A percentile compares a stretch with the other conserved stretches of the same genome.
Evolutionary conservation across 2,113 vertebrate genomes (phyloP).

Genomic region (Delphinus delphis): DNA sequence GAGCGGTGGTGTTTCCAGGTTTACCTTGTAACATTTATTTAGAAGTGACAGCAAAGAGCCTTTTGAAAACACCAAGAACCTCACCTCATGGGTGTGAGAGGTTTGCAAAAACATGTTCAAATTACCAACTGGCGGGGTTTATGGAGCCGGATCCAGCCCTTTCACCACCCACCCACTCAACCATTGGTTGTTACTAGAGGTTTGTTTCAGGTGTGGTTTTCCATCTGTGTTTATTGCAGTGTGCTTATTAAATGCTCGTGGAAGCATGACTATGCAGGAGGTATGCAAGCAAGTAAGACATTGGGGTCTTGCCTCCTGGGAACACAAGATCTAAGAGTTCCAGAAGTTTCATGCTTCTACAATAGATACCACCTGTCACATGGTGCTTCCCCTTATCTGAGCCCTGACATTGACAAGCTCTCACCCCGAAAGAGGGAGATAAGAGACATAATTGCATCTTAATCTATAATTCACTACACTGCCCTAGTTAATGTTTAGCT

Average conservation of each 20-base stretch:
- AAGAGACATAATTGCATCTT: constrained; percentile 65
- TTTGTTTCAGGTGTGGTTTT: constrained; percentile 48
- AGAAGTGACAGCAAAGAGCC: not conserved
- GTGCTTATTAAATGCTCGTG: constrained; percentile 21
- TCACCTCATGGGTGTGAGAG: not conserved
- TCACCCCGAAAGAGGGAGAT: constrained; percentile 56
- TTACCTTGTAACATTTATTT: not conserved
- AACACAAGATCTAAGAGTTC: constrained; percentile 33
- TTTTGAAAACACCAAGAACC: not conserved
- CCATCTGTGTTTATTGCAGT: constrained; percentile 6
- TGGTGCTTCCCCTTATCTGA: constrained; percentile 21
- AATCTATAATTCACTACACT: constrained; percentile 65
- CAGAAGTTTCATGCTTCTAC: constrained; percentile 50
- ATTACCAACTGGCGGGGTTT: not conserved
- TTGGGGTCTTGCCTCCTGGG: constrained; percentile 48
- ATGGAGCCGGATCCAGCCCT: not conserved
- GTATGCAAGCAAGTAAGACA: constrained; percentile 34
- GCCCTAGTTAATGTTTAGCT: constrained; percentile 69
- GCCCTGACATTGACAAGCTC: constrained; percentile 35
- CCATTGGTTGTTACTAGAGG: not conserved
- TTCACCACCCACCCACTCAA: not conserved
- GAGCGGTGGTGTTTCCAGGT: not conserved
- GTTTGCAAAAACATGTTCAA: not conserved
- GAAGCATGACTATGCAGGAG: constrained; percentile 61
- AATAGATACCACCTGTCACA: constrained; percentile 49